Evolutionary conservation across 2,797 vertebrate species (phyloP).

Genomic region (Lepilemur ruficaudatus): DNA sequence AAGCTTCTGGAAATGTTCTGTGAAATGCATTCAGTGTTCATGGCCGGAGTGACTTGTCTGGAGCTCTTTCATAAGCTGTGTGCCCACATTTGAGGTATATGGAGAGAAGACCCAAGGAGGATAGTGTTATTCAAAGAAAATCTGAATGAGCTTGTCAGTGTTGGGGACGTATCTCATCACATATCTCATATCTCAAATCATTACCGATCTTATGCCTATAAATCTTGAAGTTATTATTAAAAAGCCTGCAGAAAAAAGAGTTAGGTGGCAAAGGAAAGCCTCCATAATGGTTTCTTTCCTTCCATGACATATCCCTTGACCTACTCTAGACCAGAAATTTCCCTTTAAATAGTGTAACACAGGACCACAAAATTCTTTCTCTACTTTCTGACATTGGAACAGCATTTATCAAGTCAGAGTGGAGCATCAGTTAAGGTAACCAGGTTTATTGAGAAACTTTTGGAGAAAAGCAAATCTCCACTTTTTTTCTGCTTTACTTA

Average conservation of each 20-base stretch:
- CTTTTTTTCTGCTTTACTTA: conserved; percentile 34
- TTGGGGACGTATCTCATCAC: neutral
- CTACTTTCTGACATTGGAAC: neutral
- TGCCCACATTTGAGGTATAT: neutral
- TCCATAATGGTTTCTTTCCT: neutral
- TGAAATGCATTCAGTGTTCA: neutral
- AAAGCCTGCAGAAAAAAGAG: neutral
- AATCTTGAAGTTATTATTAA: neutral
- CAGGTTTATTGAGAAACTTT: neutral
- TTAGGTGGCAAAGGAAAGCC: neutral
- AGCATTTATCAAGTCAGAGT: neutral
- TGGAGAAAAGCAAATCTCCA: neutral
- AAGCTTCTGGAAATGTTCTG: neutral
- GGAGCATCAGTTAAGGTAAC: neutral
- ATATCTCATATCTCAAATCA: neutral
- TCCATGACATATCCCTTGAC: neutral
- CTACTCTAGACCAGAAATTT: neutral
- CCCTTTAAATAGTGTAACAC: neutral
- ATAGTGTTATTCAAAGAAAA: neutral
- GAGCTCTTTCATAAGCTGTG: neutral
- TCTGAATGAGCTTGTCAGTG: neutral
- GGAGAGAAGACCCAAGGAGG: neutral
- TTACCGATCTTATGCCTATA: neutral
- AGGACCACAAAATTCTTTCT: neutral
- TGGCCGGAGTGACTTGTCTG: neutral